Evolutionary conservation across 2,888 invertebrate species (phyloP).

Genomic region (Volucella bombylans): DNA sequence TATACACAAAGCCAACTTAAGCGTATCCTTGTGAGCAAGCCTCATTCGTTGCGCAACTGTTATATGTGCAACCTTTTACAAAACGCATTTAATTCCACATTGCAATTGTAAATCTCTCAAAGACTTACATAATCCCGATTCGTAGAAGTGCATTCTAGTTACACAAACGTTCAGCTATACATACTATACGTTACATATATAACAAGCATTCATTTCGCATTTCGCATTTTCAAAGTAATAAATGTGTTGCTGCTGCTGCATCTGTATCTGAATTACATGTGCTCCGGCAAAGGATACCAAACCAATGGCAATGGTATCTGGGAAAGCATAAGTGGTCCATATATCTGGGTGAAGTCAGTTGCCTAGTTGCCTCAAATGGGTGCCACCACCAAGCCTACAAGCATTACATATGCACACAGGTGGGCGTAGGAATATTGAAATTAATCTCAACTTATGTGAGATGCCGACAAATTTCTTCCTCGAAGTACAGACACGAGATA

Average conservation of each 20-base stretch:
- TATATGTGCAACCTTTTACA: slow-evolving; percentile 26
- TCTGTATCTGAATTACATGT: slow-evolving; percentile 2
- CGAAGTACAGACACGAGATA: slow-evolving; percentile 4
- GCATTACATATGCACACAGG: slow-evolving; percentile 27
- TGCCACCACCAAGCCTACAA: slow-evolving; percentile 24
- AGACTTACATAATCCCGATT: slow-evolving; percentile 66
- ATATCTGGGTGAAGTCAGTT: slow-evolving; percentile 19
- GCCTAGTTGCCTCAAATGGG: slow-evolving; percentile 23
- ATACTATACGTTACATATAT: not conserved
- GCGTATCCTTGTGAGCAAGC: slow-evolving; percentile 7
- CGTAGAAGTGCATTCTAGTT: slow-evolving; percentile 47
- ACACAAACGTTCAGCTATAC: slow-evolving; percentile 1
- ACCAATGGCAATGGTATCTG: not conserved
- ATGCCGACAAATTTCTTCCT: slow-evolving; percentile 49
- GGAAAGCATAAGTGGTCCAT: slow-evolving; percentile 18
- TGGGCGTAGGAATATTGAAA: slow-evolving; percentile 57
- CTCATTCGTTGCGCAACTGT: not conserved
- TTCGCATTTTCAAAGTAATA: slow-evolving; percentile 59
- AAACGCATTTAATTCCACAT: slow-evolving; percentile 66
- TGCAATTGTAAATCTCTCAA: slow-evolving; percentile 70
- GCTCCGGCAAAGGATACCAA: slow-evolving; percentile 34
- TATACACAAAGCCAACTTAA: slow-evolving; percentile 8
- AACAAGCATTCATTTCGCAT: slow-evolving; percentile 24
- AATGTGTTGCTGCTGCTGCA: slow-evolving; percentile 44
- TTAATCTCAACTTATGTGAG: slow-evolving; percentile 57